A percentile compares a stretch with the other conserved stretches of the same genome.
These are phyloP conservation scores for Calyptommatus sinebrachiatus DNA, from an alignment of 2,113 vertebrate species.

Conservation along the genomic window DNA sequence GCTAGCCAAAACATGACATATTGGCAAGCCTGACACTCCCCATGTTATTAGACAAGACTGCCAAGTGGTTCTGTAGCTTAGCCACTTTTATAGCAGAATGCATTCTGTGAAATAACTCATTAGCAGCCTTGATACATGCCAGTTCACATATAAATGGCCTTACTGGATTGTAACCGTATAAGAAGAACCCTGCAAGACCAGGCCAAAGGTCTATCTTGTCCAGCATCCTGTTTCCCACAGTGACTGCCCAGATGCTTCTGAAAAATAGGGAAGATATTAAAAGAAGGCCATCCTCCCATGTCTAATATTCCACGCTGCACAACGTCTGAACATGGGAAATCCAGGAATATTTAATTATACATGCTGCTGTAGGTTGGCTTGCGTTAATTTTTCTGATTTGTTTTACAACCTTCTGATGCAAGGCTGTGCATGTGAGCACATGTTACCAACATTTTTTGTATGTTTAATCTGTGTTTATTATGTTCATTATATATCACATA, in stretches of 20 bases:
- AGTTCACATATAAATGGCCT: background rate
- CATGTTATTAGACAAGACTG: slow-evolving; percentile 53
- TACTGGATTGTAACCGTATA: background rate
- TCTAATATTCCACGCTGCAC: background rate
- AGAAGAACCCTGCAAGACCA: slow-evolving; percentile 1
- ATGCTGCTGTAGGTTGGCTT: no score
- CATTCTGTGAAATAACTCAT: background rate
- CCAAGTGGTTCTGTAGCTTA: slow-evolving; percentile 56
- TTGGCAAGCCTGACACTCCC: slow-evolving; percentile 56
- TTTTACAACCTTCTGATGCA: background rate
- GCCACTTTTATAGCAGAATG: background rate
- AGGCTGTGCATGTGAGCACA: background rate
- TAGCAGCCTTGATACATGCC: background rate
- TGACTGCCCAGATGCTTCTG: background rate
- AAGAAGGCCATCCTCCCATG: background rate
- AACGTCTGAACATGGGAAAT: background rate
- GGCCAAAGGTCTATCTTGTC: background rate
- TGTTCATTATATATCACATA: no score
- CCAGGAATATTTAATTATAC: background rate
- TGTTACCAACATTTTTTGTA: no score
- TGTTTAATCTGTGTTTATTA: no score
- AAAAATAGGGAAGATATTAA: background rate
- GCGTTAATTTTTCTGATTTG: background rate
- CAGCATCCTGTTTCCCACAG: background rate
- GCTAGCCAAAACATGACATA: slow-evolving; percentile 16